Evolutionary conservation across 2,113 vertebrate genomes (phyloP).

Genomic region (Falco punctatus): DNA sequence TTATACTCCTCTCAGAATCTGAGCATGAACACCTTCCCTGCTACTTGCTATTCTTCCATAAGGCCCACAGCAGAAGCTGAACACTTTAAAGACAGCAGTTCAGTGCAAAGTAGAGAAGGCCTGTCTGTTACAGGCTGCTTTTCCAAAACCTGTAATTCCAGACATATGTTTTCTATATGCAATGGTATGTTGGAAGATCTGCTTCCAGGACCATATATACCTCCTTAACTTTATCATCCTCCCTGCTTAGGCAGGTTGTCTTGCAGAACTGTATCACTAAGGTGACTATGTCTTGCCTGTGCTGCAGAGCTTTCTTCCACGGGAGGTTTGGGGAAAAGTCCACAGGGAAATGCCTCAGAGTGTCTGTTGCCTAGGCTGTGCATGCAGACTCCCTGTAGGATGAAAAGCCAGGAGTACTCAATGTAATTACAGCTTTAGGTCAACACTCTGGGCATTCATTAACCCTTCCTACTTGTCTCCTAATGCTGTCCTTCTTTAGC

Average conservation of each 20-base stretch:
- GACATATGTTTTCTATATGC: background rate
- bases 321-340: background rate
- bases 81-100: background rate
- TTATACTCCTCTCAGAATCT: background rate
- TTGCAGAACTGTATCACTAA: background rate
- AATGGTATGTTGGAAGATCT: background rate
- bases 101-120: background rate
- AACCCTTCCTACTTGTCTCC: background rate
- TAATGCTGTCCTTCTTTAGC: background rate
- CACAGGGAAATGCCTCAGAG: background rate
- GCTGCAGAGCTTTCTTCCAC: background rate
- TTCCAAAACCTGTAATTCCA: background rate
- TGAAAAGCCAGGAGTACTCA: background rate
- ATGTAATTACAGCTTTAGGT: background rate
- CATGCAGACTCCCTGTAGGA: background rate
- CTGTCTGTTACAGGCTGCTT: background rate
- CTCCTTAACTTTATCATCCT: background rate
- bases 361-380: background rate
- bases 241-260: background rate
- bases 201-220: background rate
- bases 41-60: background rate
- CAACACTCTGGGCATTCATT: background rate
- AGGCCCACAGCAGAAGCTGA: background rate
- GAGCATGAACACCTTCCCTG: background rate
- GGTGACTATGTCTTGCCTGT: background rate